Evolutionary conservation across 2,888 invertebrate genomes (phyloP), one percentile per base, ranked within the genome.

Genomic region (Eristalis intricaria): DNA sequence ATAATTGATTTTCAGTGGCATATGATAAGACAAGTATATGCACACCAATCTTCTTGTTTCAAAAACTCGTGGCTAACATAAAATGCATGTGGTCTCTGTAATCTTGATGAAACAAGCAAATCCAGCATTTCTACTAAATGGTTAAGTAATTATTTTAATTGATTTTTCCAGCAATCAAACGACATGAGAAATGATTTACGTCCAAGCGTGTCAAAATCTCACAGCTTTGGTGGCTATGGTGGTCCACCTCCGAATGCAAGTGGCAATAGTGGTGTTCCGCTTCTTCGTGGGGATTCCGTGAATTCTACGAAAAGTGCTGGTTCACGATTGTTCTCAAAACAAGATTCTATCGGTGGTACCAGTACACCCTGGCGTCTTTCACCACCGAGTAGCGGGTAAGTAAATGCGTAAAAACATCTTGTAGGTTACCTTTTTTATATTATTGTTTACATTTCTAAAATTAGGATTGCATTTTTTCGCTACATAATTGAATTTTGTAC

Each of bases 201-300:
- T 90, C 94, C 92, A 90, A 95, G 95, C 19, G 96, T 96, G 63
- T 96, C 96, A 65, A 97, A 97, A 92, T 97, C 97, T 70, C 97
- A 97, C 93, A 98, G 97, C 93, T 98, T 98, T 91, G 97, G 97
- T 13, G 98, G 97, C 2, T 97, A 97, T 91, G 95, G 95, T 15
- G 95, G 94, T 35, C 93, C 93, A 19, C 91, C 92, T 1, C 91
- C 91, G 68, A 80, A 97, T 0, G 97, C 97, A 0, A 96, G 68
- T 69, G 64, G 73, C 11, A 79, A 96, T 91, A 95, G 95, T 26
- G 90, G 90, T 22, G 90, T 90, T n/a, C 93, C 93, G 90, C 93
- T 94, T 89, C 93, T 94, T 29, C 94, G 96, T 40, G 95, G 95
- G 10, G 96, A 96, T 90, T 95, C 95, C 89, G 94, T 95, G 56